Percentiles rank a stretch among this genome's conserved stretches.
Evolutionary conservation across 2,888 invertebrate genomes (phyloP).

Genomic region (Digitonthophagus gazella): DNA sequence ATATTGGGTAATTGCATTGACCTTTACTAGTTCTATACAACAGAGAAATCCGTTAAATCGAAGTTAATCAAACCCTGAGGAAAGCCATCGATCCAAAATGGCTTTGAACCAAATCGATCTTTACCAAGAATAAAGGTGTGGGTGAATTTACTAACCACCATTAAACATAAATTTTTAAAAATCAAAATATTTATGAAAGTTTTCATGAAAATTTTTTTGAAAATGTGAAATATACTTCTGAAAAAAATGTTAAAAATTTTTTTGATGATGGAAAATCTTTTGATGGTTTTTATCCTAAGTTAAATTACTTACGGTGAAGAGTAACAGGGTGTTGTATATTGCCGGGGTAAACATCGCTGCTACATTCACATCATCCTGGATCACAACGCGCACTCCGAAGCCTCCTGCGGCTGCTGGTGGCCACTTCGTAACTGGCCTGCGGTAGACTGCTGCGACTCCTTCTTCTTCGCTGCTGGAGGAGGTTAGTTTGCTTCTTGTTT

Average conservation of each 20-base stretch:
- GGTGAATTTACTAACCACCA: too few species aligned
- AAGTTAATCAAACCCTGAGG: too few species aligned
- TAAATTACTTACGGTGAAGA: slow-evolving; percentile 4
- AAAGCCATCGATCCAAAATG: too few species aligned
- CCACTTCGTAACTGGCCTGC: slow-evolving; percentile 2
- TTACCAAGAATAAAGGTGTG: too few species aligned
- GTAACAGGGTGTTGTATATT: slow-evolving; percentile 15
- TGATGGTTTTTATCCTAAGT: background rate
- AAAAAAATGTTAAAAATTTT: background rate
- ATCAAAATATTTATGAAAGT: too few species aligned
- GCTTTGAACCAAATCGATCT: too few species aligned
- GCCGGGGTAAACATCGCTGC: slow-evolving; percentile 10
- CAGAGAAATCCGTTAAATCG: too few species aligned
- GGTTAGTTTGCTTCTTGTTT: slow-evolving; percentile 3
- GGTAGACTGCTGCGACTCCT: background rate
- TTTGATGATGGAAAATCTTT: background rate
- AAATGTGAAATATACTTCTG: too few species aligned
- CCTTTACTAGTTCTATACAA: too few species aligned
- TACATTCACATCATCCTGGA: slow-evolving; percentile 13
- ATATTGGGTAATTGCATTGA: too few species aligned
- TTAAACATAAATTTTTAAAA: too few species aligned
- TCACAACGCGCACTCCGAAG: slow-evolving; percentile 3
- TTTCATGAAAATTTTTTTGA: too few species aligned
- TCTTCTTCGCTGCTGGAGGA: background rate
- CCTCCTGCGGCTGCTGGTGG: slow-evolving; percentile 6